Conservation (phyloP, 2,113 vertebrate species). For the Poeciliopsis occidentalis region DNA sequence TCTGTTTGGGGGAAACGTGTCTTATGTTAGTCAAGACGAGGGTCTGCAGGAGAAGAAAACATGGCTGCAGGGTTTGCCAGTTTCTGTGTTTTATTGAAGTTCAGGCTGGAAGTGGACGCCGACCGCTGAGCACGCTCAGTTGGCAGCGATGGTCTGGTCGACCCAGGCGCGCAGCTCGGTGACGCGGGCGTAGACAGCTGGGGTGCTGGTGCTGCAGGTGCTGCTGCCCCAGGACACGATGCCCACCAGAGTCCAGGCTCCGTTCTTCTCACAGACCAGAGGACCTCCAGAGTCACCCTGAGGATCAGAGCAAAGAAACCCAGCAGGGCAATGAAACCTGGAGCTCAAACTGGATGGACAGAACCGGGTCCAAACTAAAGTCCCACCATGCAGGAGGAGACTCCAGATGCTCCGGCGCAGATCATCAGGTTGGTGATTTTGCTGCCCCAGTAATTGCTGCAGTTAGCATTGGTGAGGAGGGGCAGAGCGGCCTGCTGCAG, state of each 20-base stretch:
- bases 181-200: slow-evolving; percentile 80
- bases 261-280: slow-evolving; percentile 82
- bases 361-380: rapidly evolving
- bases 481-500: slow-evolving; percentile 87
- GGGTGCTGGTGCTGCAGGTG: slow-evolving; percentile 65
- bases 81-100: slow-evolving; percentile 48
- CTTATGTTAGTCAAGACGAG: background rate
- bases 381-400: slow-evolving; percentile 87
- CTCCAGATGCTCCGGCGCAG: slow-evolving; percentile 84
- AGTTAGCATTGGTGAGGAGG: slow-evolving; percentile 80
- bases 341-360: background rate
- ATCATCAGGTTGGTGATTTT: slow-evolving; percentile 81
- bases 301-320: background rate
- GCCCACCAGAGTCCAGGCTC: slow-evolving; percentile 84
- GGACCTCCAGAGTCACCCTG: slow-evolving; percentile 87
- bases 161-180: slow-evolving; percentile 79
- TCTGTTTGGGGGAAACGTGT: no score
- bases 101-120: background rate
- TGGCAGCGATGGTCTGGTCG: slow-evolving; percentile 74
- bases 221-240: slow-evolving; percentile 86
- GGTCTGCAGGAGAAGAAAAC: background rate
- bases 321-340: background rate
- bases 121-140: slow-evolving; percentile 55
- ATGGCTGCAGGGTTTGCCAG: background rate
- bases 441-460: slow-evolving; percentile 81